Evolutionary conservation across 2,888 invertebrate species (phyloP), one percentile per base, ranked within the genome.

Genomic region (Bruchidius siliquastri): DNA sequence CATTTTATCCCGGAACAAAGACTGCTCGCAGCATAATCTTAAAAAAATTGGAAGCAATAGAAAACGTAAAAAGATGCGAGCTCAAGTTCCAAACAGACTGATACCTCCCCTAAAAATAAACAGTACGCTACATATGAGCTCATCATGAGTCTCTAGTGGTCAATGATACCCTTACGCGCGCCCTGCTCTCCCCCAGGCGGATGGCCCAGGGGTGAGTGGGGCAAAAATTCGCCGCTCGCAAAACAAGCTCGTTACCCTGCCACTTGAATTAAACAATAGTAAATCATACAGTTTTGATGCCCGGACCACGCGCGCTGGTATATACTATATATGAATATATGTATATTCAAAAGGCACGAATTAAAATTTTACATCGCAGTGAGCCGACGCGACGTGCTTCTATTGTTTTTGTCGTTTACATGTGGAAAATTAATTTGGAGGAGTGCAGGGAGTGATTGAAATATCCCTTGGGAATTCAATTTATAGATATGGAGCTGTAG

Each of bases 311-410:
- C 49, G 49, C 49, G 49, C 49, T 13, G 49, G 49, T 13, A 49
- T 49, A 49, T 49, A 49, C 49, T 49, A 49, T 49, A 49, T 49
- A 49, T 49, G 49, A 49, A 49, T 49, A 49, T 49, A 49, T 49
- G 49, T 49, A 49, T 49, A 49, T 49, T 49, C 49, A 49, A 49
- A 83, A 77, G 83, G 81, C 83, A 84, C 84, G 84, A 85, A 84
- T 85, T 84, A 84, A 84, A 84, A 84, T 85, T 84, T 84, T 83
- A 84, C 84, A 83, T 22, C 20, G 81, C 83, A 81, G 79, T 81
- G 80, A 81, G 49, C 49, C 49, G 49, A 18, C 49, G 49, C 1
- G 6, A 49, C 49, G 49, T 13, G 49, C 49, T 77, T 80, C 79
- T 79, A 80, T 80, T 81, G 80, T 81, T 79, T 80, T 81, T 82